Base-by-base conservation (phyloP, 2,113 vertebrate species). In the Anolis carolinensis region DNA sequence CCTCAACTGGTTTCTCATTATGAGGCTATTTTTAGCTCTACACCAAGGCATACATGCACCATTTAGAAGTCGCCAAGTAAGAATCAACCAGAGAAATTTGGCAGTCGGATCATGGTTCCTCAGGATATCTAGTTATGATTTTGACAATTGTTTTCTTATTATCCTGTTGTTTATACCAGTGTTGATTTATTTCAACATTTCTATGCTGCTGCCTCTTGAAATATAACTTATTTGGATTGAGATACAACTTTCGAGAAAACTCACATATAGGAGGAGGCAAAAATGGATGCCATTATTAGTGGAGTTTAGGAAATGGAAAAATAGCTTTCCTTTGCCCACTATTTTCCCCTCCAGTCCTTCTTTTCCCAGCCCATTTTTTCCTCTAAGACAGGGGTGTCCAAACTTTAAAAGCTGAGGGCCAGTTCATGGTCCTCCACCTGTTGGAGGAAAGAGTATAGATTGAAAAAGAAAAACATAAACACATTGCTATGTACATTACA, bases 11-110 rank as follows among this genome's bases (percentile, higher is more conserved):
- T 55, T 78, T 36, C 63, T 85, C 63, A 52, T 85, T 72, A 62
- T 59, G 67, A 20, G 36, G 34, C 50, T 71, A 79, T 80, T 86
- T 86, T 86, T 86, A 86, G 77, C 74, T 68, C 32, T 44, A 52
- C 74, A 77, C 23, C 48, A 36, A 62, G 67, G 65, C 20, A 70
- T 25, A 48, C 13, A 34, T 80, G 77, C 63, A 52, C 48, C 36
- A 77, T 84, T 84, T 80, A 44, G 63, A 80, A 80, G 52, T 86
- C 80, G 68, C 52, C 77, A 80, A 48, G 77, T 27, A 18, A 73
- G 52, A 27, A 73, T 80, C 50, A 30, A 44, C 76, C 52, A 79
- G 30, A 79, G 27, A 62, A 20, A 63, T 63, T 50, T 68, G 32
- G n/a, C 48, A 39, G 23, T 39, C 44, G 25, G 70, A 5, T 70